Percentiles rank a stretch among this genome's conserved stretches.
phyloP scores from a whole-genome alignment of 2,797 vertebrate genomes.

The Eulemur albifrons region DNA sequence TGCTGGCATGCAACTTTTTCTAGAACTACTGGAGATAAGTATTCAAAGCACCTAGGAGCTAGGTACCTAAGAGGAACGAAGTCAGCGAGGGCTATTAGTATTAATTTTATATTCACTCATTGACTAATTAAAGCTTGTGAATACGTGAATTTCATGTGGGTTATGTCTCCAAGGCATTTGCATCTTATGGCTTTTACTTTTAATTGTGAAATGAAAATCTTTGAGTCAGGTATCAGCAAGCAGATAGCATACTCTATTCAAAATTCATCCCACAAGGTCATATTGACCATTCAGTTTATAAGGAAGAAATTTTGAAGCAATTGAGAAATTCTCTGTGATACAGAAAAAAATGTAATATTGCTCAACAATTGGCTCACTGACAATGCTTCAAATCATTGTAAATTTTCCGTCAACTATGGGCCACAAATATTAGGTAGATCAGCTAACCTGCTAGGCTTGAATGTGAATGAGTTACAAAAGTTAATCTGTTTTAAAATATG shows the following conservation, averaged over 20 bases:
- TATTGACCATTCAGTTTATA: conserved; percentile 39
- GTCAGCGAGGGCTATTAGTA: not conserved
- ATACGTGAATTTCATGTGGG: not conserved
- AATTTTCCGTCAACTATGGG: conserved; percentile 6
- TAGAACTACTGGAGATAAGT: not conserved
- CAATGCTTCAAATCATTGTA: not conserved
- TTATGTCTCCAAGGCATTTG: conserved; percentile 31
- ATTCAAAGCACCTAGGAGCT: not conserved
- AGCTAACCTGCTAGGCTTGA: not conserved
- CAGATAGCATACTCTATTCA: conserved; percentile 48
- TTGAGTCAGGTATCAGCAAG: conserved; percentile 42
- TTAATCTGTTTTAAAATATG: conserved; percentile 29
- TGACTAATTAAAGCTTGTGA: not conserved
- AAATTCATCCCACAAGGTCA: conserved; percentile 58
- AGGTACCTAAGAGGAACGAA: not conserved
- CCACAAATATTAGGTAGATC: not conserved
- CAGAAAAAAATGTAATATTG: not conserved
- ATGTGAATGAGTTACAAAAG: conserved; percentile 39
- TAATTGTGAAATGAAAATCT: conserved; percentile 48
- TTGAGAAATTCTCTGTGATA: conserved; percentile 50
- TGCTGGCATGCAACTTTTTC: not conserved
- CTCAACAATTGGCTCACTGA: conserved; percentile 12
- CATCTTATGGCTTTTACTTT: conserved; percentile 42
- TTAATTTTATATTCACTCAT: not conserved
- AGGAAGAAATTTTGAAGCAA: conserved; percentile 57